Conservation (phyloP, 1,140 invertebrate species). For the Apocrypta bakeri region DNA sequence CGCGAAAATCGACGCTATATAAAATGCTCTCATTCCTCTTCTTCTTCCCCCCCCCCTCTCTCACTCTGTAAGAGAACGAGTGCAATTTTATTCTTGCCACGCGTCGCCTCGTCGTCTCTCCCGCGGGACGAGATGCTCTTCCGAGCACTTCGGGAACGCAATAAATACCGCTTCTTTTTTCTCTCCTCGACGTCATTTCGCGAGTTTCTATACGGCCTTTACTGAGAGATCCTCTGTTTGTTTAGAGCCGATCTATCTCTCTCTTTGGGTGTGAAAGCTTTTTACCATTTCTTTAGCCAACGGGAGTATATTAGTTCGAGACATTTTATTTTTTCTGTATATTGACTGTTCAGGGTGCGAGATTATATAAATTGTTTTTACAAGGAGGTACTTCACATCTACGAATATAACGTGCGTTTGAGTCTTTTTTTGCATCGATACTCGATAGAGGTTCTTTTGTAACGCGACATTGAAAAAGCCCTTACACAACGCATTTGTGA, state of each 20-base stretch:
- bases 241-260: background rate
- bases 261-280: background rate
- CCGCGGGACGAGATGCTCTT: conserved; percentile 21
- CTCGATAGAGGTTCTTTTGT: no score
- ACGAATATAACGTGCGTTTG: background rate
- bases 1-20: conserved; percentile 23
- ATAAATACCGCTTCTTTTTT: conserved; percentile 35
- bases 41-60: background rate
- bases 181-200: conserved; percentile 9
- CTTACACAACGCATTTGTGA: no score
- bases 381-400: no score
- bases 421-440: no score
- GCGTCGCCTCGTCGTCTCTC: background rate
- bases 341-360: background rate
- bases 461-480: no score
- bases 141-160: conserved; percentile 16
- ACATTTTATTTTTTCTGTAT: conserved; percentile 22
- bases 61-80: background rate
- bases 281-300: background rate
- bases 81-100: conserved; percentile 45
- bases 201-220: background rate
- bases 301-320: conserved; percentile 23
- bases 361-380: background rate
- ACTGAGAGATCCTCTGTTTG: background rate
- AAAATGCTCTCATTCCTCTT: no score